phyloP scores from a whole-genome alignment of 1,140 invertebrate genomes.

The Nymphalis io region DNA sequence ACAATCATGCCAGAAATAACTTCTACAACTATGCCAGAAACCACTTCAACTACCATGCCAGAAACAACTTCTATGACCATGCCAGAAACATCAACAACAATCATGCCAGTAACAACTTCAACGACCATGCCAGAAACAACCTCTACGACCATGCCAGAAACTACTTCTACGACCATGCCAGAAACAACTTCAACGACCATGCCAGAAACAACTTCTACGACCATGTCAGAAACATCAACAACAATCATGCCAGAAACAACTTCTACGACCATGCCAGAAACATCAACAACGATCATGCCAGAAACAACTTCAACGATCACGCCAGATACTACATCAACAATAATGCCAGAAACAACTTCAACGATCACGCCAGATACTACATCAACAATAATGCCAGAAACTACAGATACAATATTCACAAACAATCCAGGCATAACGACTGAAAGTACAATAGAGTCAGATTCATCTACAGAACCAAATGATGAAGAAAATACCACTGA shows the following conservation, averaged over 20 bases:
- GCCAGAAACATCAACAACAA: too few relatives aligned
- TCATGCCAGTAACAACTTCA: too few relatives aligned
- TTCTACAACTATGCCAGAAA: too few relatives aligned
- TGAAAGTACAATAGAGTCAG: neutral
- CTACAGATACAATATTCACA: too few relatives aligned
- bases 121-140: too few relatives aligned
- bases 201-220: neutral
- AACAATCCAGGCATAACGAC: too few relatives aligned
- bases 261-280: neutral
- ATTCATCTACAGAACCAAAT: neutral
- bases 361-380: neutral
- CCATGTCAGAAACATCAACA: neutral
- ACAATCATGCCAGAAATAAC: too few relatives aligned
- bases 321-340: neutral
- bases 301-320: slow-evolving; percentile 6
- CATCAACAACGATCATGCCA: neutral
- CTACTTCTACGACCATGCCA: neutral
- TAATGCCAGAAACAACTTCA: neutral
- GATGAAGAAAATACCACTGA: neutral
- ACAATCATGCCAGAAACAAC: neutral
- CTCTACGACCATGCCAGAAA: neutral
- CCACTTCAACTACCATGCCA: too few relatives aligned
- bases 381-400: neutral
- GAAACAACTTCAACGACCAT: neutral
- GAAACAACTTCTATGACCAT: too few relatives aligned